phyloP scores from a whole-genome alignment of 2,797 vertebrate genomes.

The Natrix natrix region DNA sequence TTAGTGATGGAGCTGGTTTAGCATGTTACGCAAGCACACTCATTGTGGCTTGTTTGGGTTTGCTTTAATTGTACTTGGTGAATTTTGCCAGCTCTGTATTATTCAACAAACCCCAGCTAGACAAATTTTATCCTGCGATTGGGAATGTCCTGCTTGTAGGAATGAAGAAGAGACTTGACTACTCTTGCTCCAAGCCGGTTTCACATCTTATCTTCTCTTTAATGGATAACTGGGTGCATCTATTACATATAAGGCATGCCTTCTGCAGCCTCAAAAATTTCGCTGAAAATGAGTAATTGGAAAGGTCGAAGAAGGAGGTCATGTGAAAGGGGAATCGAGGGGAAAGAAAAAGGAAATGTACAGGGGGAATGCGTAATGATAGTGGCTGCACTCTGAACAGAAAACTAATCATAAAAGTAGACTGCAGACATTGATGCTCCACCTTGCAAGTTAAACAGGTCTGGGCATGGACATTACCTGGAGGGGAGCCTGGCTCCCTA shows the following conservation, averaged over 20 bases:
- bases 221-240: neutral
- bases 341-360: neutral
- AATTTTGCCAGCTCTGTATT: neutral
- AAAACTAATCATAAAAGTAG: neutral
- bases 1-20: neutral
- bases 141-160: neutral
- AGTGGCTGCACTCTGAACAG: neutral
- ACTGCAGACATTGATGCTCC: neutral
- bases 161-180: neutral
- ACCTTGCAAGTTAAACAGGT: neutral
- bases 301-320: constrained; percentile 3
- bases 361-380: neutral
- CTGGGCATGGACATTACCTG: neutral
- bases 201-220: neutral
- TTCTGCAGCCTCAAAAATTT: neutral
- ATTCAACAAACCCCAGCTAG: neutral
- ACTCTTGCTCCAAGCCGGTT: neutral
- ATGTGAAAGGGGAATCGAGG: neutral
- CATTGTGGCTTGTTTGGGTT: neutral
- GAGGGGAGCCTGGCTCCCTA: neutral
- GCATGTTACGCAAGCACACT: neutral
- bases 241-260: neutral
- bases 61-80: neutral
- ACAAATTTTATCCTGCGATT: neutral
- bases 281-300: constrained; percentile 3